Evolutionary conservation across 2,113 vertebrate species (phyloP), one percentile per base, ranked within the genome.

Genomic region (Oncorhynchus clarkii): DNA sequence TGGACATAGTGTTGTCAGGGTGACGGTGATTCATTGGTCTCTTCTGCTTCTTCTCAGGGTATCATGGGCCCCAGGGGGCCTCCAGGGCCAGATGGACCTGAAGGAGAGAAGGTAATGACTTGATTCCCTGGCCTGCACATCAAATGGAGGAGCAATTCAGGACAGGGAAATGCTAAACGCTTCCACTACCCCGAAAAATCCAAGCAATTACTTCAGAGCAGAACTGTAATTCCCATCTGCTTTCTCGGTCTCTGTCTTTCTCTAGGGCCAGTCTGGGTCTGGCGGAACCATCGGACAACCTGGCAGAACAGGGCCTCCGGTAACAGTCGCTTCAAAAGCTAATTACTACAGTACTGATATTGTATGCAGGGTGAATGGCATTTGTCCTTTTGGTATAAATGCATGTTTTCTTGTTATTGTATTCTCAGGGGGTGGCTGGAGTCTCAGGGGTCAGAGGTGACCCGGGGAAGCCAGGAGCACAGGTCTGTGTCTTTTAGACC

Each of bases 81-180:
- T 45, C 77, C 80, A 24, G 96, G 95, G 16, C 74, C 59, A 0
- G 86, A 93, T 0, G 95, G 96, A 70, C 80, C 84, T 0, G 79
- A 89, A 75, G 96, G 96, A 85, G 64, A 27, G 13, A 96, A 96
- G 95, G 96, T 96, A 87, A 71, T 2, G 7, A 27, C 14, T 54
- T 54, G 51, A 54, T 54, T 54, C 51, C 12, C 51, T 54, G 51
- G 51, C 51, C 49, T 16, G 49, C 12, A 51, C 49, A 51, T 16
- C 49, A 51, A 51, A 54, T 54, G 14, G 16, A 54, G 5, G 51
- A 54, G 51, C 51, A 54, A 54, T 54, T 54, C 5, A 54, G 51
- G 3, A 54, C 16, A 54, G 51, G 14, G 16, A 18, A 54, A 54
- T 54, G 3, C 13, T 18, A 54, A 54, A 54, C 0, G 51, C 20